Evolutionary conservation across 2,888 invertebrate genomes (phyloP), one percentile per base, ranked within the genome.

Genomic region (Machimus atricapillus): DNA sequence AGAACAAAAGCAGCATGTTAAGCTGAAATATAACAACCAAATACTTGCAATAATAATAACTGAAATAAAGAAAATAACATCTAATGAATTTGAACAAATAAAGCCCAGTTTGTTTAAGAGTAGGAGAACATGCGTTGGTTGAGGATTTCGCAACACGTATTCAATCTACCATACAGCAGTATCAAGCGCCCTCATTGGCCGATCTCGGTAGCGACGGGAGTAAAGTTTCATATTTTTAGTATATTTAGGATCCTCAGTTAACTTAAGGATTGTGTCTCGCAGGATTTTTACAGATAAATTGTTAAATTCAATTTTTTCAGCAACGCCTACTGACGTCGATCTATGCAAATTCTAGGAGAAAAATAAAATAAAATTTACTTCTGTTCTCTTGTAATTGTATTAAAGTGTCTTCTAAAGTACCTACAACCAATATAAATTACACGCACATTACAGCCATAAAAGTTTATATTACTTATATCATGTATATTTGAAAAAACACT

Each of bases 91-190:
- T 79, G 93, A 91, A 87, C 92, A 90, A 88, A 93, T 93, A 79
- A 91, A 90, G 0, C 93, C 93, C 91, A 93, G 91, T 77, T 92
- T 91, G 91, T 77, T 92, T 91, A 5, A 92, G 89, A 90, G 78
- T 92, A 14, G 92, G 91, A 2, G 94, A 91, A 46, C 87, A 91
- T 94, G 93, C 1, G 91, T 92, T 0, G 94, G 94, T 0, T 94
- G 94, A 9, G 91, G 91, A 40, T 94, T 93, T 16, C 93, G 91
- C 0, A 94, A 93, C 0, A 94, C 93, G 89, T 94, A 93, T 89
- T 95, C 95, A 27, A 94, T 93, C 95, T 95, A 95, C 91, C 94
- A 94, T 0, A 94, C 91, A 12, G 95, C 93, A 37, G 94, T 94
- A 27, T 94, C 93, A 27, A 94, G 91, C 0, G 95, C 94, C 1